Percentiles rank a stretch among this genome's conserved stretches.
These are phyloP conservation scores for Pandion haliaetus DNA, from an alignment of 2,113 vertebrate genomes.

Conservation along the genomic window DNA sequence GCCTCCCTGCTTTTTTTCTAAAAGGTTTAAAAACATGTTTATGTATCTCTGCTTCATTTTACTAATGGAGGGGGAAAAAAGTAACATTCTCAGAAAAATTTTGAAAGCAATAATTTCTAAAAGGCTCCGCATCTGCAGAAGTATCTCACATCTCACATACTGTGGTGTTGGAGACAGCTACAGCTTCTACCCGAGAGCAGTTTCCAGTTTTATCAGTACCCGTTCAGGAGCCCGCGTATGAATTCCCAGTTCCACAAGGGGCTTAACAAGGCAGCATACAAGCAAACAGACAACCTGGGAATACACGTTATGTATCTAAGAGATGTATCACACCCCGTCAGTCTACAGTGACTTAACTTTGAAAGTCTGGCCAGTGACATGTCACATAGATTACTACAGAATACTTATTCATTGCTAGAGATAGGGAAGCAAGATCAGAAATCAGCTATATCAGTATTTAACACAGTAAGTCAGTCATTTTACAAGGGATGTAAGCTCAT, in stretches of 20 bases:
- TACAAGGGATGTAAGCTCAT: background rate
- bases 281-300: background rate
- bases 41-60: background rate
- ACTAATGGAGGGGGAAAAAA: background rate
- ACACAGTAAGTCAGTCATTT: background rate
- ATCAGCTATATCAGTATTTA: background rate
- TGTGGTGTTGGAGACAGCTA: background rate
- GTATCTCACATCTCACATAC: background rate
- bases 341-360: background rate
- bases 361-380: background rate
- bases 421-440: background rate
- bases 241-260: background rate
- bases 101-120: background rate
- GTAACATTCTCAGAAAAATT: background rate
- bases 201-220: background rate
- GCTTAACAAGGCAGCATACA: background rate
- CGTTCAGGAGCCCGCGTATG: fast-evolving
- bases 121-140: background rate
- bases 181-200: background rate
- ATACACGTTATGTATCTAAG: background rate
- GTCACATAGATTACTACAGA: background rate
- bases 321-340: fast-evolving
- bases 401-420: background rate
- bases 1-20: background rate
- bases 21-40: background rate